Base-by-base conservation (phyloP, 2,888 invertebrate genomes). In the Ctena decussata region DNA sequence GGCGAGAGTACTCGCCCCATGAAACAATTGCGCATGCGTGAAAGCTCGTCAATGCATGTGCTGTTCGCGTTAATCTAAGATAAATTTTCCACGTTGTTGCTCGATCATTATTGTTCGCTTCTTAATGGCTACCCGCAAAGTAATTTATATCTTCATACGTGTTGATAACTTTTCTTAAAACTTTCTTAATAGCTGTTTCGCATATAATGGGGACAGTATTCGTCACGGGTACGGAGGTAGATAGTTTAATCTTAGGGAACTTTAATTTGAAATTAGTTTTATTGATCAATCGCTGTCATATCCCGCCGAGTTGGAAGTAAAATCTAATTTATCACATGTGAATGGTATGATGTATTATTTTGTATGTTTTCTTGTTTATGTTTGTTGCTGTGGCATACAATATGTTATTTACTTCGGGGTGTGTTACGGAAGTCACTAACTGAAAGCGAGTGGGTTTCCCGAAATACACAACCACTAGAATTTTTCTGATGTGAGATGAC, bases 121-220 rank as follows among this genome's bases (percentile, higher is more conserved):
- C 65, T 65, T 65, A 65, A 65, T 65, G 84, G 53, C 82, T 84
- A 74, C 88, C 88, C 82, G 86, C 84, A 71, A 84, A 75, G 88
- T 80, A 85, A 88, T 88, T 88, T 85, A 88, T 88, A 88, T 79
- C 77, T 88, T 84, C 79, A 77, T 84, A 86, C 82, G 86, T 82
- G 82, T 86, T 86, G 85, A 85, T 88, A 85, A 85, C 84, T 84
- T 86, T 84, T 24, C 82, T 88, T 77, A 85, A 88, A 82, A 82
- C 84, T 79, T 86, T 84, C 78, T 85, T 76, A 86, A 85, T 84
- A 80, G 85, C 83, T 82, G 84, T 82, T 88, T 57, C 82, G 85
- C 75, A 72, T 60, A 82, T 86, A 86, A 88, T 82, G 76, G 82
- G 79, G 49, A 74, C 49, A 37, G 82, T 32, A 83, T 85, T 82